Conservation (phyloP, 2,888 invertebrate genomes). For the Nysson spinosus region DNA sequence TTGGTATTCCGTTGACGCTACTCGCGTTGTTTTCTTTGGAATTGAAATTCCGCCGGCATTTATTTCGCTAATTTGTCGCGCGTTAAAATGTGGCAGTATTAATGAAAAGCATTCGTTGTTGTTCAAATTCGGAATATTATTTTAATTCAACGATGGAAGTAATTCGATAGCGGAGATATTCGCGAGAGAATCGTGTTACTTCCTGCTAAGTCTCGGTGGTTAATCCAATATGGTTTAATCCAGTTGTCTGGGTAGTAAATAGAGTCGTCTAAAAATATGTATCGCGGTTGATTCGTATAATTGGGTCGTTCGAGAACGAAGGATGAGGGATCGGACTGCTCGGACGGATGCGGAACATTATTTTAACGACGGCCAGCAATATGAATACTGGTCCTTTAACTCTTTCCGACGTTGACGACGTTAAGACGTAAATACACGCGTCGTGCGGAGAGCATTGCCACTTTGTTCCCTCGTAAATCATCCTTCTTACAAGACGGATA, state of each 20-base stretch:
- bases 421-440: slow-evolving; percentile 18
- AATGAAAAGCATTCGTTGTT: too few relatives aligned
- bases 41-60: too few relatives aligned
- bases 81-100: too few relatives aligned
- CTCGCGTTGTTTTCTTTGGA: too few relatives aligned
- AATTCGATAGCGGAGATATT: too few relatives aligned
- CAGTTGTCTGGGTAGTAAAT: slow-evolving; percentile 4
- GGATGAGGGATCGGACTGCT: neutral
- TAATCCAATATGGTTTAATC: neutral
- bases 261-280: slow-evolving; percentile 30
- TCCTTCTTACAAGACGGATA: slow-evolving; percentile 8
- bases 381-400: slow-evolving; percentile 14
- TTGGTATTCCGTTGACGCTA: too few relatives aligned
- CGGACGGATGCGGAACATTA: slow-evolving; percentile 40
- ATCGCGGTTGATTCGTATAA: slow-evolving; percentile 28
- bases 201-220: neutral
- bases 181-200: neutral
- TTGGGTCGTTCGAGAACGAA: slow-evolving; percentile 23
- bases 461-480: slow-evolving; percentile 16
- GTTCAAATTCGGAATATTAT: too few relatives aligned
- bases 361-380: slow-evolving; percentile 34
- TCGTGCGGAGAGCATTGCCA: neutral
- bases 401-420: neutral
- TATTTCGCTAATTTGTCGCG: too few relatives aligned
- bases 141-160: too few relatives aligned